Evolutionary conservation across 2,113 vertebrate species (phyloP).

Genomic region (Colistium nudipinnis): DNA sequence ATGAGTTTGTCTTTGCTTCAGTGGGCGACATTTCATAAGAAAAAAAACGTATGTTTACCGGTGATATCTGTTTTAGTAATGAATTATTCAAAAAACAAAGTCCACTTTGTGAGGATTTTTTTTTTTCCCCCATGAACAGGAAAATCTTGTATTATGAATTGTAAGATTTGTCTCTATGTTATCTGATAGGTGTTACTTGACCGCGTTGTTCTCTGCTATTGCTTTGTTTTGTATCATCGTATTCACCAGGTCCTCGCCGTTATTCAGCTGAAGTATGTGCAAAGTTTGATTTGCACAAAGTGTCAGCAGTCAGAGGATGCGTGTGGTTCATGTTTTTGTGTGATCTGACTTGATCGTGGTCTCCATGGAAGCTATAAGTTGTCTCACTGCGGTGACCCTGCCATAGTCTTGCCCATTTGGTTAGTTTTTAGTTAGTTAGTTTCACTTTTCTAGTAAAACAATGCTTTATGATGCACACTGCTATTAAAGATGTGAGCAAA

Average conservation of each 20-base stretch:
- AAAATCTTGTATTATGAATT: slow-evolving; percentile 52
- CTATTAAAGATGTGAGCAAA: slow-evolving; percentile 11
- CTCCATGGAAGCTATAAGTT: slow-evolving; percentile 30
- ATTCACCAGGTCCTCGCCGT: slow-evolving; percentile 47
- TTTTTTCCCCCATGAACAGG: slow-evolving; percentile 45
- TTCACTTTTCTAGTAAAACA: slow-evolving; percentile 24
- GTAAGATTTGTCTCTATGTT: slow-evolving; percentile 46
- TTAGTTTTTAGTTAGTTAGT: slow-evolving; percentile 22
- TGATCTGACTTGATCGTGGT: slow-evolving; percentile 45
- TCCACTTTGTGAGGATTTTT: slow-evolving; percentile 49
- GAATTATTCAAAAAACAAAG: slow-evolving; percentile 17
- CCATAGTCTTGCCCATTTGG: slow-evolving; percentile 51
- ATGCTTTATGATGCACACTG: background rate
- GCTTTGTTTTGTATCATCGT: slow-evolving; percentile 38
- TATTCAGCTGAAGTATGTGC: slow-evolving; percentile 53
- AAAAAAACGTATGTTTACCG: slow-evolving; percentile 50
- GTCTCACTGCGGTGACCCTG: slow-evolving; percentile 37
- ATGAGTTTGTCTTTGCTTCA: slow-evolving; percentile 37
- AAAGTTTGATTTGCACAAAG: slow-evolving; percentile 72
- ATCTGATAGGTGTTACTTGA: slow-evolving; percentile 68
- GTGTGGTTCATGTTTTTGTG: slow-evolving; percentile 44
- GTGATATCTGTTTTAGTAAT: slow-evolving; percentile 52
- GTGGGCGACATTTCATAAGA: slow-evolving; percentile 8
- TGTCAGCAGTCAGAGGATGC: slow-evolving; percentile 47
- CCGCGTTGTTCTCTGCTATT: slow-evolving; percentile 42